These are phyloP conservation scores for Pteropus alecto DNA, from an alignment of 2,113 vertebrate species.

Conservation along the genomic window DNA sequence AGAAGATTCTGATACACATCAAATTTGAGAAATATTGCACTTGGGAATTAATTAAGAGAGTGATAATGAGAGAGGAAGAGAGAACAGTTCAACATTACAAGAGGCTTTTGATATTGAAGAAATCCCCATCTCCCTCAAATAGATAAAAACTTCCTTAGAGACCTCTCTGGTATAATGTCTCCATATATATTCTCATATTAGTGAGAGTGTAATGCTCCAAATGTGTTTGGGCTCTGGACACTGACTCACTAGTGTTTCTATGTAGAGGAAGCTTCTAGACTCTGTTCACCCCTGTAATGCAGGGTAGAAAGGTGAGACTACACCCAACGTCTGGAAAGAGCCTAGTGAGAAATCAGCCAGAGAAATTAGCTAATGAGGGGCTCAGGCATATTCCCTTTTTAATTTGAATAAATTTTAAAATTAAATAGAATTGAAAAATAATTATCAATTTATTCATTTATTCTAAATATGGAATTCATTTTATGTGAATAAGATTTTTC, in stretches of 20 bases:
- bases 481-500: not conserved
- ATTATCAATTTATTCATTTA: not conserved
- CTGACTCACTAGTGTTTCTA: not conserved
- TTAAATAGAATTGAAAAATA: not conserved
- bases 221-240: not conserved
- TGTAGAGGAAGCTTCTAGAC: not conserved
- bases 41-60: not conserved
- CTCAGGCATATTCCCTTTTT: not conserved
- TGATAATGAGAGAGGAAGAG: not conserved
- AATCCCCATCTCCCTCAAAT: not conserved
- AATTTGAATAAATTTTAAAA: not conserved
- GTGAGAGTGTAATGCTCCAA: not conserved
- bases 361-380: not conserved
- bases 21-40: not conserved
- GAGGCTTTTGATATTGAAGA: not conserved
- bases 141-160: not conserved
- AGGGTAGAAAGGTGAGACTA: not conserved
- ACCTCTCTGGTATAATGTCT: not conserved
- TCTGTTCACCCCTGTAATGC: rapidly evolving
- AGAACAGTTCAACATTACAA: not conserved
- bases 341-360: not conserved
- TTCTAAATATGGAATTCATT: not conserved
- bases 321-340: not conserved
- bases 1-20: not conserved
- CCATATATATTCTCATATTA: not conserved